Percentiles rank a stretch among this genome's conserved stretches.
Evolutionary conservation across 2,888 invertebrate genomes (phyloP).

Genomic region (Oscheius onirici): DNA sequence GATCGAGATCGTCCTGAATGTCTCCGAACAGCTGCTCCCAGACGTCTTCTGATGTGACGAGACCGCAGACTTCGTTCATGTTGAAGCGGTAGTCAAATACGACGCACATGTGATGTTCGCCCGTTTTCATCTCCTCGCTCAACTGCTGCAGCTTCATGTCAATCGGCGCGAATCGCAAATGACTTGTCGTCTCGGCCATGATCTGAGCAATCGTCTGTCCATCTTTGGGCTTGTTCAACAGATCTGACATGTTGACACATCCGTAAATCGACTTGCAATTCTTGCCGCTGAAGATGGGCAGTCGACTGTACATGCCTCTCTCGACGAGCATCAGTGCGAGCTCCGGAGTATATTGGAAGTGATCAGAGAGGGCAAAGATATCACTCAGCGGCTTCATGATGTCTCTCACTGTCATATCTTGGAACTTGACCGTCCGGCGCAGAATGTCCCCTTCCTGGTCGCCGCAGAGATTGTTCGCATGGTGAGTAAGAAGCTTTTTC

Average conservation of each 20-base stretch:
- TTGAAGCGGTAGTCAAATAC: slow-evolving; percentile 14
- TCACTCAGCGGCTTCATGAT: slow-evolving; percentile 12
- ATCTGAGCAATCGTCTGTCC: slow-evolving; percentile 4
- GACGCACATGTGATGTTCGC: slow-evolving; percentile 21
- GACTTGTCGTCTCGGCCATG: slow-evolving; percentile 5
- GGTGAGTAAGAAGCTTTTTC: slow-evolving; percentile 5
- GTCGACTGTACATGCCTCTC: slow-evolving; percentile 18
- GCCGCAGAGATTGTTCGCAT: not conserved
- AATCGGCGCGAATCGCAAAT: not conserved
- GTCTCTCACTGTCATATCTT: slow-evolving; percentile 4
- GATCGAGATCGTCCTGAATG: slow-evolving; percentile 21
- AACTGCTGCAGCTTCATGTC: slow-evolving; percentile 7
- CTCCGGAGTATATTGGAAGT: not conserved
- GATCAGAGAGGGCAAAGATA: slow-evolving; percentile 7
- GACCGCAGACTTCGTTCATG: slow-evolving; percentile 14
- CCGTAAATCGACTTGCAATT: not conserved
- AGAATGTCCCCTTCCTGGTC: slow-evolving; percentile 17
- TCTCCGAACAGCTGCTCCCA: slow-evolving; percentile 28
- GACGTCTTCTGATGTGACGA: slow-evolving; percentile 24
- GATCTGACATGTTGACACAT: slow-evolving; percentile 16
- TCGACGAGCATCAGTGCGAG: slow-evolving; percentile 10
- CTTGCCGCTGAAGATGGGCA: slow-evolving; percentile 11
- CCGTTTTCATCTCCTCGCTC: slow-evolving; percentile 23
- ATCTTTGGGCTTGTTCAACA: not conserved
- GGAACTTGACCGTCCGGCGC: slow-evolving; percentile 8